Conservation (phyloP, 2,797 vertebrate species). For the Pseudochirops cupreus region DNA sequence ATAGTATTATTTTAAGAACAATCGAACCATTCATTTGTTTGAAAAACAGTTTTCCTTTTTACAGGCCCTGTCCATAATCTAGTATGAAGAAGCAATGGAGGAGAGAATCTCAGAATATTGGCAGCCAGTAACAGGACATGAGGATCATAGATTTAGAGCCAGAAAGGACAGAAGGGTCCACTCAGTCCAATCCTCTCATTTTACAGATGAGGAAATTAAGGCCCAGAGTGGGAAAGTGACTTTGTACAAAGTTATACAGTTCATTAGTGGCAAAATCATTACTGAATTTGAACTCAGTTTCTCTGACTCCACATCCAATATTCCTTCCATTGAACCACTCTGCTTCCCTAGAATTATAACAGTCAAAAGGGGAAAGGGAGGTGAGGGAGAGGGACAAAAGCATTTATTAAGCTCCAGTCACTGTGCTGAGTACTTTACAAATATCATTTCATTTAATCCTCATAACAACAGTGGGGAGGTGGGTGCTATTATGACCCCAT, state of each 20-base stretch:
- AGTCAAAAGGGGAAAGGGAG: not conserved
- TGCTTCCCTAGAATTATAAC: not conserved
- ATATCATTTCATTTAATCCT: not conserved
- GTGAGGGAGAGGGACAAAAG: not conserved
- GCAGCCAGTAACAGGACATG: not conserved
- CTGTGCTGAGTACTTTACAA: not conserved
- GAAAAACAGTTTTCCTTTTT: not conserved
- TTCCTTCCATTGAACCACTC: too few relatives aligned
- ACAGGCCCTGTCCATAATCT: not conserved
- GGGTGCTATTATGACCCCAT: not conserved
- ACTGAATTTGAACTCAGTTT: not conserved
- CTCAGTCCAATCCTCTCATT: not conserved
- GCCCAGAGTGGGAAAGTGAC: not conserved
- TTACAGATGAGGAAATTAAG: not conserved
- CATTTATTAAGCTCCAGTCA: not conserved
- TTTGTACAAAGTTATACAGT: not conserved
- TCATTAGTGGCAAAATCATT: not conserved
- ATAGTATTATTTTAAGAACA: not conserved
- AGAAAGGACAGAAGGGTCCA: not conserved
- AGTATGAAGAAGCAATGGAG: not conserved
- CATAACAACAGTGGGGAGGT: not conserved
- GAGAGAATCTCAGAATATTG: not conserved
- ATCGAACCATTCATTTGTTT: not conserved
- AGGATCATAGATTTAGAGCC: not conserved
- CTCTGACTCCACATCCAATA: not conserved